Conservation (phyloP, 2,888 invertebrate genomes). For the Lordiphosa fenestrarum region DNA sequence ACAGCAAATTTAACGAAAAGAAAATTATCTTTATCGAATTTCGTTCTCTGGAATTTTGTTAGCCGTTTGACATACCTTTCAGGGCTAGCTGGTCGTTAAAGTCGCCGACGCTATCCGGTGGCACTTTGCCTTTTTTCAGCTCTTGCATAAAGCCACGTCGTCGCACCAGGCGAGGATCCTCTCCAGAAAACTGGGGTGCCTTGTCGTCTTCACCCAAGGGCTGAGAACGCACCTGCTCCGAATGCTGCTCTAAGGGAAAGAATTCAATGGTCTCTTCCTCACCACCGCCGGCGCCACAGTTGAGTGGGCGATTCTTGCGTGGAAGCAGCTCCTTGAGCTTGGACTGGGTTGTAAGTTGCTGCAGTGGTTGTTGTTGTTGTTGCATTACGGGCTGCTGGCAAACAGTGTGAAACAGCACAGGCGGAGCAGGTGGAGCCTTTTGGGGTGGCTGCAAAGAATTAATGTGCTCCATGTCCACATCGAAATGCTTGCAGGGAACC, state of each 20-base stretch:
- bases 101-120: constrained; percentile 32
- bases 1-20: neutral
- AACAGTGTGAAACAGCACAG: constrained; percentile 57
- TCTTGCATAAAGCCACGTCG: constrained; percentile 75
- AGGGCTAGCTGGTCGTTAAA: constrained; percentile 23
- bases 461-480: constrained; percentile 75
- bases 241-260: constrained; percentile 63
- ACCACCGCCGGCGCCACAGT: constrained; percentile 55
- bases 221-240: constrained; percentile 80
- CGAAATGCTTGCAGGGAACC: constrained; percentile 73
- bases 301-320: constrained; percentile 78
- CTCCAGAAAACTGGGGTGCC: constrained; percentile 51
- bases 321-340: constrained; percentile 76
- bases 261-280: constrained; percentile 61
- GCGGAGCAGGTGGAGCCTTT: constrained; percentile 75
- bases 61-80: constrained; percentile 34
- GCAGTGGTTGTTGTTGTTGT: constrained; percentile 43
- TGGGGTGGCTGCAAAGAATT: constrained; percentile 75
- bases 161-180: constrained; percentile 69
- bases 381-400: constrained; percentile 58
- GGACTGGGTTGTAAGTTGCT: constrained; percentile 43
- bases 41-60: neutral
- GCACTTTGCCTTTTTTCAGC: constrained; percentile 66
- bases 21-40: neutral
- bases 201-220: constrained; percentile 80